These are phyloP conservation scores for Porites australiensis DNA, from an alignment of 64 coral and sea anemone genomes.

Conservation along the genomic window DNA sequence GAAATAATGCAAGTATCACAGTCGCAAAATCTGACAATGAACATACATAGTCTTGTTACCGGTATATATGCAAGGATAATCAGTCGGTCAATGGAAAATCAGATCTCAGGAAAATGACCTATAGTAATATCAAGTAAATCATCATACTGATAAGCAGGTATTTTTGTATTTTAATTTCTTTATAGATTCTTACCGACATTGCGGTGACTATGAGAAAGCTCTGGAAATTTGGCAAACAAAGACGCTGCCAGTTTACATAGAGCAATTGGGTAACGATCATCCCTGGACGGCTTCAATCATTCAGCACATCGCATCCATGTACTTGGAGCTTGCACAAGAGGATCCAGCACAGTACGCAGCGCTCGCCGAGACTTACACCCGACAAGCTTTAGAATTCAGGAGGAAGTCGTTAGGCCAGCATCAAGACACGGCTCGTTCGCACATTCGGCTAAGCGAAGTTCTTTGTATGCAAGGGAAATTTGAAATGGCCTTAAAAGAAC, in stretches of 20 bases:
- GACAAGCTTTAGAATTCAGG: constrained; percentile 16
- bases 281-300: constrained; percentile 55
- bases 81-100: no score
- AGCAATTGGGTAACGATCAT: constrained; percentile 37
- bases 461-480: not conserved
- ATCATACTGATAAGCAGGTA: no score
- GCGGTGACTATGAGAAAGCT: not conserved
- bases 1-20: no score
- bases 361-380: constrained; percentile 4
- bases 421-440: constrained; percentile 56
- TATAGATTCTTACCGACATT: not conserved
- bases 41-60: no score
- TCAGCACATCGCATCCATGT: constrained; percentile 3
- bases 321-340: not conserved
- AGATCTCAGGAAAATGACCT: no score
- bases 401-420: constrained; percentile 41
- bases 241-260: constrained; percentile 37
- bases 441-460: constrained; percentile 16
- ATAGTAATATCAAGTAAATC: no score
- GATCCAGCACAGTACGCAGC: not conserved
- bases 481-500: not conserved
- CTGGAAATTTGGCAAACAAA: not conserved
- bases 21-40: no score
- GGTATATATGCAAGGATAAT: no score
- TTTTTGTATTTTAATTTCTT: not conserved